Evolutionary conservation across 2,113 vertebrate species (phyloP).

Genomic region (Sigmodon hispidus): DNA sequence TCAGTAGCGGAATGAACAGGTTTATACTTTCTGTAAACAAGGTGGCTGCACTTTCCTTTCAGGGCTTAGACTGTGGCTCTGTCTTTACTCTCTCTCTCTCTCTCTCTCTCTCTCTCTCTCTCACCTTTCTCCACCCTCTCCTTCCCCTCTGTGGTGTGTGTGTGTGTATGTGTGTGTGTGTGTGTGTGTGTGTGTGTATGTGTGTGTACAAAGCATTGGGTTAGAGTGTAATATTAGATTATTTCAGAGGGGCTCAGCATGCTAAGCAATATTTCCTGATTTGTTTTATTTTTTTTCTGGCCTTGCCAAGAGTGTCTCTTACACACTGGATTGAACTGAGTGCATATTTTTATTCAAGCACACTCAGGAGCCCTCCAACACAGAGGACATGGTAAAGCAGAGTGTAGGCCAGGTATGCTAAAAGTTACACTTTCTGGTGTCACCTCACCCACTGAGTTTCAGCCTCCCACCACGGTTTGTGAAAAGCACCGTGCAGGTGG

Average conservation of each 20-base stretch:
- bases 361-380: neutral
- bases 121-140: too few relatives aligned
- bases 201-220: slow-evolving; percentile 48
- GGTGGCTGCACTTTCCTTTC: neutral
- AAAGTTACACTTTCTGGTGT: neutral
- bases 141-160: neutral
- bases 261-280: neutral
- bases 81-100: neutral
- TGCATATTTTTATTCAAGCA: neutral
- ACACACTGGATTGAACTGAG: neutral
- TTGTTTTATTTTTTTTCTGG: neutral
- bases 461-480: slow-evolving; percentile 50
- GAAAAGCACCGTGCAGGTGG: neutral
- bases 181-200: neutral
- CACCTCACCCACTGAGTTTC: neutral
- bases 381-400: neutral
- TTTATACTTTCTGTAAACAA: too few relatives aligned
- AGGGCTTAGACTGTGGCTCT: neutral
- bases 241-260: neutral
- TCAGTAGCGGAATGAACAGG: neutral
- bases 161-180: neutral
- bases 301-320: neutral
- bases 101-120: too few relatives aligned
- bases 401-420: neutral
- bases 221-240: neutral